Conservation (phyloP, 1,140 invertebrate species). For the Microplitis mediator region DNA sequence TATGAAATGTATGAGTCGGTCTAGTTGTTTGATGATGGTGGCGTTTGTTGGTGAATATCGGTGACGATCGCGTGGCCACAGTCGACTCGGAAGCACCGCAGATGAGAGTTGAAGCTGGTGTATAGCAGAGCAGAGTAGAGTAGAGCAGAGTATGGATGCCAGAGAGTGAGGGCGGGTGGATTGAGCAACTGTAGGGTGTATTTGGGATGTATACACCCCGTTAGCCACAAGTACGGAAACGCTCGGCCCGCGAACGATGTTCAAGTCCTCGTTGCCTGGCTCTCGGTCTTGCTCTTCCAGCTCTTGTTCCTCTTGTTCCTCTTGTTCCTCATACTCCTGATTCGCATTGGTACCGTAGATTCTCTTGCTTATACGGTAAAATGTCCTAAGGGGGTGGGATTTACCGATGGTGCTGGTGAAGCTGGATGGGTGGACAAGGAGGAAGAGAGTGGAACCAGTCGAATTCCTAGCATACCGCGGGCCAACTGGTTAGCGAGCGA, state of each 20-base stretch:
- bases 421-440: constrained; percentile 34
- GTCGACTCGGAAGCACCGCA: constrained; percentile 14
- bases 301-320: no score
- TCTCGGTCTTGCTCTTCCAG: constrained; percentile 8
- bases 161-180: neutral
- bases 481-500: constrained; percentile 58
- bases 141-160: neutral
- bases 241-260: constrained; percentile 43
- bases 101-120: neutral
- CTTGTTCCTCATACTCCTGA: neutral
- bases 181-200: neutral
- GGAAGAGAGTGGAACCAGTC: constrained; percentile 37
- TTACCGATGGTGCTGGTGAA: constrained; percentile 22
- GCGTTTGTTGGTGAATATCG: constrained; percentile 4
- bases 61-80: constrained; percentile 24
- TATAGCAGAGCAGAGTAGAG: neutral
- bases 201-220: neutral
- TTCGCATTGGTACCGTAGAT: constrained; percentile 15
- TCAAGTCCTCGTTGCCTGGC: constrained; percentile 21
- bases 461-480: constrained; percentile 56
- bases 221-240: constrained; percentile 39
- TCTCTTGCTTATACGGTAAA: constrained; percentile 1
- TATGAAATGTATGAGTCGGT: neutral
- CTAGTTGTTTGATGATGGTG: neutral
- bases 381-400: constrained; percentile 17